Conservation (phyloP, 1,140 invertebrate genomes). For the Bactericera cockerelli region DNA sequence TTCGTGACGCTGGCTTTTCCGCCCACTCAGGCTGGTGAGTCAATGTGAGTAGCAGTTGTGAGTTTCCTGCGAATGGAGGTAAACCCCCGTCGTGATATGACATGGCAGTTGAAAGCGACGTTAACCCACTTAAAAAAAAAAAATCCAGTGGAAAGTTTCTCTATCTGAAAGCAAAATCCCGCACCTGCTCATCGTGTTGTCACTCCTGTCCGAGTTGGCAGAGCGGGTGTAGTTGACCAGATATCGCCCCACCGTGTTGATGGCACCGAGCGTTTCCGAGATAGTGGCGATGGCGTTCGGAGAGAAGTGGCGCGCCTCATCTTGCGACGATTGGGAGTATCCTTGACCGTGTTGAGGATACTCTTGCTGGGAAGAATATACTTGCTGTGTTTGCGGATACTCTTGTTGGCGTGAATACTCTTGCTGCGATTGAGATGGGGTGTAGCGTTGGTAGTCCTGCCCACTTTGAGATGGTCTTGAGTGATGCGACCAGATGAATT, state of each 20-base stretch:
- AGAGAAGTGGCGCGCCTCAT: constrained; percentile 21
- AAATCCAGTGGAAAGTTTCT: no score
- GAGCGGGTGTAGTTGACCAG: constrained; percentile 57
- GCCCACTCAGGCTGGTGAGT: no score
- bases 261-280: constrained; percentile 45
- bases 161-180: no score
- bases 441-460: no score
- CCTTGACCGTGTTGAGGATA: constrained; percentile 3
- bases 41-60: no score
- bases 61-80: no score
- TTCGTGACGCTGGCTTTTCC: no score
- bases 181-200: no score
- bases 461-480: neutral
- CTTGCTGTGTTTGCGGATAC: constrained; percentile 1
- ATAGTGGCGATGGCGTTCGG: constrained; percentile 31
- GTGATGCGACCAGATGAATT: neutral
- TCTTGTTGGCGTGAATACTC: neutral
- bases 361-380: neutral
- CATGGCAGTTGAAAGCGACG: no score
- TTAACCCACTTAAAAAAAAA: no score
- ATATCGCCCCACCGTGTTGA: constrained; percentile 67
- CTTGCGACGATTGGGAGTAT: constrained; percentile 1
- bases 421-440: no score
- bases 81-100: no score
- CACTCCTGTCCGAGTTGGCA: constrained; percentile 19